Conservation (phyloP, 2,888 invertebrate genomes). For the Apamea epomidion region DNA sequence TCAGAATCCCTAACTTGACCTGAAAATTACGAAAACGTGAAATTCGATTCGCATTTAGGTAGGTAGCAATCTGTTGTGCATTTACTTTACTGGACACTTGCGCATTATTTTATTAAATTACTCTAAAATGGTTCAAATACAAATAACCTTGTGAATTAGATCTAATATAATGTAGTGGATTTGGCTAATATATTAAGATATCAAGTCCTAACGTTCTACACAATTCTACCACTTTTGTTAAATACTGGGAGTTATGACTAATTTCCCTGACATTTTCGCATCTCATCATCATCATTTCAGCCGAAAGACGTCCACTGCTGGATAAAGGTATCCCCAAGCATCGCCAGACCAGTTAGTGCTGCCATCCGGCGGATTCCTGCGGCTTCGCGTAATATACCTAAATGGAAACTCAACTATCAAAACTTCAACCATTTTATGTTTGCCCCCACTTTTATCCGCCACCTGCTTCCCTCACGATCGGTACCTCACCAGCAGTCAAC, state of each 20-base stretch:
- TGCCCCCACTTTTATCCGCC: not conserved
- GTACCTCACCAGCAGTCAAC: slow-evolving; percentile 17
- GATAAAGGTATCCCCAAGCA: not conserved
- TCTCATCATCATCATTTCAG: not conserved
- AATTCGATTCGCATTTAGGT: not conserved
- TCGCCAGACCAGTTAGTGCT: not conserved
- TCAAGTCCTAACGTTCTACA: not conserved
- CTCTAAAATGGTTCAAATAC: not conserved
- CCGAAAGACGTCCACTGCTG: not conserved
- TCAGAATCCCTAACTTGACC: not conserved
- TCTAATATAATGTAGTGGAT: not conserved
- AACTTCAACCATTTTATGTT: not conserved
- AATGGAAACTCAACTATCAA: not conserved
- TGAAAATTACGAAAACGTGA: not conserved
- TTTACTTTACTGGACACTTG: not conserved
- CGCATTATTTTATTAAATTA: not conserved
- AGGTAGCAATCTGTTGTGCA: not conserved
- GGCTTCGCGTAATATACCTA: not conserved
- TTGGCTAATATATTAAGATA: not conserved
- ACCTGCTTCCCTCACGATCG: not conserved
- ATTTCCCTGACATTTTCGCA: not conserved
- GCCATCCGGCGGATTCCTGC: not conserved
- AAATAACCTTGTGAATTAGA: not conserved
- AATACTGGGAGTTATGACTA: not conserved
- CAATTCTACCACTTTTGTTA: not conserved